Base-by-base conservation (phyloP, 2,113 vertebrate genomes). In the Misgurnus mizolepis region DNA sequence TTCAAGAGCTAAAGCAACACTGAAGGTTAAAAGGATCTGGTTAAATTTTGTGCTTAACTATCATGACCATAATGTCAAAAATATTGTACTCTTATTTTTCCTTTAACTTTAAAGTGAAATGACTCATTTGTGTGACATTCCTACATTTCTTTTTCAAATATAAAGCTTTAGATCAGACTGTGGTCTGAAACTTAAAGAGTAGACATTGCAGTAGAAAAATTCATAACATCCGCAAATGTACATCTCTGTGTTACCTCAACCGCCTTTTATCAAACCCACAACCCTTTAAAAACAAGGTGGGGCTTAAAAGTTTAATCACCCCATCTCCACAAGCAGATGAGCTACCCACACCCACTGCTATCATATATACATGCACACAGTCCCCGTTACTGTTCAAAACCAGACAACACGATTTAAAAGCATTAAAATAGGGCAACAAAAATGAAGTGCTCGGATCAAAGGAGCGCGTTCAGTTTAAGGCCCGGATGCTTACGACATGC, bases 381-480 rank as follows among this genome's bases (percentile, higher is more conserved):
- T 49, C 18, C 49, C 71, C 58, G 64, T 45, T 69, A 70, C 71
- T 70, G 66, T 53, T 43, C 60, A 82, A 79, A 78, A 69, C 77
- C 77, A 73, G 70, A 67, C 76, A 43, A 79, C 70, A 75, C 80
- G 61, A 79, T 82, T 82, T 75, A 84, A 69, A 66, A 70, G 75
- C 73, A 81, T 78, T 84, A 70, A 81, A 81, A 77, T 66, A 79
- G 80, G 12, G 76, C 69, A 79, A 79, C 76, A 79, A 79, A 82
- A 76, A 81, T 50, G 49, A 56, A 82, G 79, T 71, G 70, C 66
- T 64, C 58, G 66, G 83, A 82, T 84, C 83, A 84, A 82, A 84
- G 66, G 75, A 81, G 62, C 47, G 9, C 14, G 67, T 73, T 82
- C 70, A 53, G 74, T 79, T 84, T 62, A 82, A 82, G 80, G 71